Evolutionary conservation across 2,888 invertebrate species (phyloP), one percentile per base, ranked within the genome.

Genomic region (Eurytoma adleriae): DNA sequence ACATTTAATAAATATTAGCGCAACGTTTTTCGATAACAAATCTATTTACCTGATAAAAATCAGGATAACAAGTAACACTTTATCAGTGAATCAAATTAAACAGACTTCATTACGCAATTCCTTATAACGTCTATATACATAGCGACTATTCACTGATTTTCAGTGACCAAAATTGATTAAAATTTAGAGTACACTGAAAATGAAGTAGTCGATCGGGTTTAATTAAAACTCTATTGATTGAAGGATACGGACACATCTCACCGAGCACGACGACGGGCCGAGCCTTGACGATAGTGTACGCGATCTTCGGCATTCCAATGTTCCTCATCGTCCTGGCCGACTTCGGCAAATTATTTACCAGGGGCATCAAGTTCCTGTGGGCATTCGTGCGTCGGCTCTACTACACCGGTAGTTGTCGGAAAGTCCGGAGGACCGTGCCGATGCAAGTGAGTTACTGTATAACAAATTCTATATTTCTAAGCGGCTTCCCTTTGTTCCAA

Each of bases 181-280:
- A 52, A 61, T 61, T 3, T 27, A 57, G 12, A 62, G 27, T 24
- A 24, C 24, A 24, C 24, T 24, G 24, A 24, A 24, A 24, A 1
- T 24, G 24, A 24, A 24, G 24, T 24, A 24, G 1, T 2, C 24
- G 24, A 24, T 24, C 24, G 24, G 24, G 24, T 2, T 24, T 24
- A 24, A 24, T 24, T 24, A 24, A 24, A 24, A 24, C 24, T 24
- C 24, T 61, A 20, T 50, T 24, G 16, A 18, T 24, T 24, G 61
- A 92, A 99, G 99, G 99, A 87, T 99, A 99, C 92, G 99, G 99
- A 81, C 98, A 99, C 91, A 96, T 99, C 86, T 95, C 96, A 68
- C 99, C 99, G 0, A 95, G 95, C 85, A 99, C 99, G 14, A 93
- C 92, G 7, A 94, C 95, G 14, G 99, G 99, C 12, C 94, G 96